These are phyloP conservation scores for Cuculus canorus DNA, from an alignment of 2,797 vertebrate species.

Conservation along the genomic window DNA sequence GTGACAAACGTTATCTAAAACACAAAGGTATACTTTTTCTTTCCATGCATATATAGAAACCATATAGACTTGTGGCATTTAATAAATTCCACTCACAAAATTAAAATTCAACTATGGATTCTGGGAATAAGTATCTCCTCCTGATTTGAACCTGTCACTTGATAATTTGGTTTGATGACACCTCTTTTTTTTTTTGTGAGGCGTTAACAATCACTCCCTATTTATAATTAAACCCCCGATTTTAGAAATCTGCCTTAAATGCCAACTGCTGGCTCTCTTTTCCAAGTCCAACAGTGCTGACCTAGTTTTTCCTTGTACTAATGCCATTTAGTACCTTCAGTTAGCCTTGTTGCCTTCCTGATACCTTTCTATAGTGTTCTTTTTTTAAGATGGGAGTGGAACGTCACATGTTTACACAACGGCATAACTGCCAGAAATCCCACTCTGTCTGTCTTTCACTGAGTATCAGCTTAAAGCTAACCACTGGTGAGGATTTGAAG, in stretches of 20 bases:
- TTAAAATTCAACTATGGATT: not conserved
- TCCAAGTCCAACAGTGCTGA: not conserved
- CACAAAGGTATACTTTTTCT: conserved; percentile 6
- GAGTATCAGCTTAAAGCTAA: not conserved
- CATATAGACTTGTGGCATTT: not conserved
- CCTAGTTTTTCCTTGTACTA: not conserved
- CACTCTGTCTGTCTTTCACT: not conserved
- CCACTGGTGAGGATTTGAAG: not conserved
- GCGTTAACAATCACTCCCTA: not conserved
- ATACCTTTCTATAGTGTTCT: not conserved
- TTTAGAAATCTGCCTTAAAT: not conserved
- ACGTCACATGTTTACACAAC: not conserved
- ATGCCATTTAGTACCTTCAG: not conserved
- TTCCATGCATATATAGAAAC: not conserved
- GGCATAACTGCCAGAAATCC: not conserved
- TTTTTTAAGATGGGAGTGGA: not conserved
- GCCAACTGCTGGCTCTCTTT: not conserved
- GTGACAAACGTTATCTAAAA: conserved; percentile 29
- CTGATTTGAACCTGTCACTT: not conserved
- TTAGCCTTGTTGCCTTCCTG: not conserved
- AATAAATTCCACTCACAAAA: not conserved
- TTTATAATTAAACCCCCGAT: not conserved
- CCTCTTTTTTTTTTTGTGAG: not conserved
- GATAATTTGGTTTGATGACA: not conserved
- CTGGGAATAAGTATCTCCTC: not conserved